These are phyloP conservation scores for Nothocercus julius DNA, from an alignment of 2,113 vertebrate species.

Conservation along the genomic window DNA sequence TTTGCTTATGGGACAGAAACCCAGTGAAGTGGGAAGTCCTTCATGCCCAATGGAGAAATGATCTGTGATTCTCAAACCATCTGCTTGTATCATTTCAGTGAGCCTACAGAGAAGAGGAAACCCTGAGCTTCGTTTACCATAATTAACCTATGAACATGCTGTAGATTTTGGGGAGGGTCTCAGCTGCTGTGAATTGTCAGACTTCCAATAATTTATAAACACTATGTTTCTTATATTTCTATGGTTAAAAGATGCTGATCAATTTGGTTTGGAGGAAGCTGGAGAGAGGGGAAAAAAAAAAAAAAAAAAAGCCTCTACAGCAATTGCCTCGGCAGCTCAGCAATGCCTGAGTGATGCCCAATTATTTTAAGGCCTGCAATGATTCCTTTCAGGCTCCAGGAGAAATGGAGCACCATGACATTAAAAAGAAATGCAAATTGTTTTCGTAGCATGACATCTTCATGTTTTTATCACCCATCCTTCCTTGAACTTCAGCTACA, in stretches of 20 bases:
- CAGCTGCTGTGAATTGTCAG: background rate
- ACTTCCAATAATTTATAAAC: background rate
- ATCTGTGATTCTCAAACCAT: background rate
- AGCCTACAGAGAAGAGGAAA: background rate
- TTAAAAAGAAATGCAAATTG: background rate
- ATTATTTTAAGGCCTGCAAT: background rate
- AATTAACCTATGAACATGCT: background rate
- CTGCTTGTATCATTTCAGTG: background rate
- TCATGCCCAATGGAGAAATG: background rate
- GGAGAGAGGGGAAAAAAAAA: background rate
- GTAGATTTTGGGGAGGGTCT: background rate
- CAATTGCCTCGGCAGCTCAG: background rate
- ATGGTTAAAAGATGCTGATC: background rate
- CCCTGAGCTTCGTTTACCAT: background rate
- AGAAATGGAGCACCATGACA: background rate
- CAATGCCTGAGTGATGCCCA: background rate
- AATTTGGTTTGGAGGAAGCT: background rate
- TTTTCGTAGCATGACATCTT: background rate
- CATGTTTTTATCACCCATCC: background rate
- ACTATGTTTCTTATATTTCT: background rate
- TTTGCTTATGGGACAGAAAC: background rate
- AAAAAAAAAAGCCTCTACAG: background rate
- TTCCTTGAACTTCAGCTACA: background rate
- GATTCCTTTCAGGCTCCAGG: background rate
- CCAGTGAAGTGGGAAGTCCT: background rate